These are phyloP conservation scores for Orestias chungarensis DNA, from an alignment of 2,797 vertebrate species.

Conservation along the genomic window DNA sequence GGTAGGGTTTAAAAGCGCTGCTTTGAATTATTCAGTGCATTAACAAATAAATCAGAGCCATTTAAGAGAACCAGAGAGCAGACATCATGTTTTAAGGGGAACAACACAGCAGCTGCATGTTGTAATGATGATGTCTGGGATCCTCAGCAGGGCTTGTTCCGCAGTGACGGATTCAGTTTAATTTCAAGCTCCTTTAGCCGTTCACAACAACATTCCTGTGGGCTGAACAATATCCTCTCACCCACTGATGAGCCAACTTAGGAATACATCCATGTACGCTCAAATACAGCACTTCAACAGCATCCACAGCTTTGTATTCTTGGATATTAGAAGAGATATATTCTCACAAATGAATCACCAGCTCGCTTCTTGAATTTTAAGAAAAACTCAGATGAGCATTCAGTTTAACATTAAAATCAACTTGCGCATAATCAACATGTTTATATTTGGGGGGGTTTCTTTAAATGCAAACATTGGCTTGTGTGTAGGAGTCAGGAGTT, in stretches of 20 bases:
- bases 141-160: slow-evolving; percentile 2
- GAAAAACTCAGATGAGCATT: not conserved
- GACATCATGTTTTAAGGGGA: slow-evolving; percentile 9
- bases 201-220: slow-evolving; percentile 28
- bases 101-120: not conserved
- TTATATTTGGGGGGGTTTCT: not conserved
- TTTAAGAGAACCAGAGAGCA: slow-evolving; percentile 17
- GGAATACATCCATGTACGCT: slow-evolving; percentile 6
- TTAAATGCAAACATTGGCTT: not conserved
- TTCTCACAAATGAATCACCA: not conserved
- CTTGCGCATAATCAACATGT: not conserved
- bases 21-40: slow-evolving; percentile 23
- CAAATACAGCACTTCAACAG: slow-evolving; percentile 10
- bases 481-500: not conserved
- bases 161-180: slow-evolving; percentile 16
- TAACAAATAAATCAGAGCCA: slow-evolving; percentile 13
- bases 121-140: not conserved
- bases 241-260: slow-evolving; percentile 24
- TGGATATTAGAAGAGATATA: not conserved
- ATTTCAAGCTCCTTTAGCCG: slow-evolving; percentile 17
- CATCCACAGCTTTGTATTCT: slow-evolving; percentile 9
- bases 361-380: slow-evolving; percentile 8
- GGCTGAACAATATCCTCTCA: slow-evolving; percentile 17
- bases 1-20: slow-evolving; percentile 17
- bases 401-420: not conserved